Percentiles rank a stretch among this genome's conserved stretches.
Conservation (phyloP, 2,888 invertebrate species). For the Gerris lacustris region DNA sequence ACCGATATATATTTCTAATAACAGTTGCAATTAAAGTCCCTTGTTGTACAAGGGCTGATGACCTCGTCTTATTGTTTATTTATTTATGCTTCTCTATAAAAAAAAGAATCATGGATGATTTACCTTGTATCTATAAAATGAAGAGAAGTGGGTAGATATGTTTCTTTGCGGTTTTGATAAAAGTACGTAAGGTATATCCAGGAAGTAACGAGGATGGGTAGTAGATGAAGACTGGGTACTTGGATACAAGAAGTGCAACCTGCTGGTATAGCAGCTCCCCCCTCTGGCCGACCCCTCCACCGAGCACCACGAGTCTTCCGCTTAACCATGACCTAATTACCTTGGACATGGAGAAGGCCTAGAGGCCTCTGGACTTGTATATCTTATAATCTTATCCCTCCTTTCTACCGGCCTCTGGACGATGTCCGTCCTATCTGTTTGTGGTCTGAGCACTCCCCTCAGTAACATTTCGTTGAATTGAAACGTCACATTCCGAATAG, state of each 20-base stretch:
- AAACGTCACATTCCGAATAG: too few relatives aligned
- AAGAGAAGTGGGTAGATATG: too few relatives aligned
- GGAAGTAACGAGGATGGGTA: neutral
- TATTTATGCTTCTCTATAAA: too few relatives aligned
- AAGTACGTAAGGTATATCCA: neutral
- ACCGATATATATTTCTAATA: too few relatives aligned
- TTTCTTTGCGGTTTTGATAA: too few relatives aligned
- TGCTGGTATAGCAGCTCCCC: neutral
- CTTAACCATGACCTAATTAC: slow-evolving; percentile 5
- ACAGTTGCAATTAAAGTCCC: too few relatives aligned
- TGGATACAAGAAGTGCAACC: neutral
- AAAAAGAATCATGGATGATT: too few relatives aligned
- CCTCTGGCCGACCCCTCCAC: neutral
- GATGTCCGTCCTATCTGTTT: neutral
- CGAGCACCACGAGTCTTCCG: neutral
- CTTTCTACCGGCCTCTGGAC: neutral
- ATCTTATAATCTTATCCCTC: neutral
- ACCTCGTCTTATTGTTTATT: too few relatives aligned
- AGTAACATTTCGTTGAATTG: too few relatives aligned
- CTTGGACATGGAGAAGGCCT: neutral
- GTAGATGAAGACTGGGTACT: neutral
- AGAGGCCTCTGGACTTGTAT: neutral
- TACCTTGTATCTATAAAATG: too few relatives aligned
- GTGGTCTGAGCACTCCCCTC: too few relatives aligned
- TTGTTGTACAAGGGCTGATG: too few relatives aligned